Conservation (phyloP, 2,797 vertebrate species). For the Dermochelys coriacea region DNA sequence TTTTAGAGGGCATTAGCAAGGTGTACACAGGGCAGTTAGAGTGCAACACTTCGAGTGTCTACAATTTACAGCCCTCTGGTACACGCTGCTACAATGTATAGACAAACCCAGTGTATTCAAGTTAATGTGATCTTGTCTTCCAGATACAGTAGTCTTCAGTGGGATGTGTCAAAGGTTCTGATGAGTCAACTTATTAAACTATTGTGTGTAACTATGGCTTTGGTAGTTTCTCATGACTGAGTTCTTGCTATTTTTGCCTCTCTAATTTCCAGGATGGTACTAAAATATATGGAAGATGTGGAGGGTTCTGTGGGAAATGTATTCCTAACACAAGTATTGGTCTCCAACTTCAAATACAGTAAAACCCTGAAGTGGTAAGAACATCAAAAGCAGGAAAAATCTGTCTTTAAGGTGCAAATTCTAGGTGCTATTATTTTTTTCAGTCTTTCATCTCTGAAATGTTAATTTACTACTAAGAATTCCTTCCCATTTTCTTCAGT, state of each 20-base stretch:
- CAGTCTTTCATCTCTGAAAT: slow-evolving; percentile 30
- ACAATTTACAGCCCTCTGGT: neutral
- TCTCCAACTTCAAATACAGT: slow-evolving; percentile 90
- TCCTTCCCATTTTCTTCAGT: slow-evolving; percentile 14
- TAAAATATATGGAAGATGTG: slow-evolving; percentile 95
- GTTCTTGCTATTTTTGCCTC: slow-evolving; percentile 7
- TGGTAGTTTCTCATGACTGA: neutral
- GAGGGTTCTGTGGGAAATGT: slow-evolving; percentile 98
- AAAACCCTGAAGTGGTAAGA: slow-evolving; percentile 64
- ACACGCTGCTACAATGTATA: neutral
- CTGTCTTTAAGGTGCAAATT: slow-evolving; percentile 19
- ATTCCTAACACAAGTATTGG: slow-evolving; percentile 88
- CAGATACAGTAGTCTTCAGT: neutral
- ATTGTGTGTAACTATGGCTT: neutral
- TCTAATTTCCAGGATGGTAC: slow-evolving; percentile 89
- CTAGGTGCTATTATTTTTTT: slow-evolving; percentile 63
- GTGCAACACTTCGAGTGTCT: neutral
- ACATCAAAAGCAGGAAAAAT: neutral
- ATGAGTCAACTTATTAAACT: neutral
- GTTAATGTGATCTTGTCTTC: neutral
- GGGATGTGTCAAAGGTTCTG: neutral
- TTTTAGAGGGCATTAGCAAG: neutral
- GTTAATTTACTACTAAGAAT: neutral
- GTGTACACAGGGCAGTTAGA: neutral
- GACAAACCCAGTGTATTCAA: neutral